These are phyloP conservation scores for Leptobrachium leishanense DNA, from an alignment of 2,113 vertebrate species.

Conservation along the genomic window DNA sequence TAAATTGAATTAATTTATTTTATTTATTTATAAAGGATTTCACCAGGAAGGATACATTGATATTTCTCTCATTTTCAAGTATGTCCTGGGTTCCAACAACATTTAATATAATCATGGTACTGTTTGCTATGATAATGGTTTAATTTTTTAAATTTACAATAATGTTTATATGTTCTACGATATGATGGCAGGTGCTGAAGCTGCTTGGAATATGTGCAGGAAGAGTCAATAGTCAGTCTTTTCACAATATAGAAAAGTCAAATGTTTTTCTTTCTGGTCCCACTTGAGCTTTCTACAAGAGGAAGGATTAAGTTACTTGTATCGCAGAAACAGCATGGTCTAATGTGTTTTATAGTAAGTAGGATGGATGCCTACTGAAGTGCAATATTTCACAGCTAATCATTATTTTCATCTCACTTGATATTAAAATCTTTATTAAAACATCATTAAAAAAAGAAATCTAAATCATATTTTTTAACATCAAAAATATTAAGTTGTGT, in stretches of 20 bases:
- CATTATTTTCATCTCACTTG: slow-evolving; percentile 52
- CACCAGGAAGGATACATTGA: too few relatives aligned
- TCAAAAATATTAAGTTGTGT: too few relatives aligned
- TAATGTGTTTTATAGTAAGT: slow-evolving; percentile 69
- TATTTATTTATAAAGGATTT: slow-evolving; percentile 25
- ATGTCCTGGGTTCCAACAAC: not conserved
- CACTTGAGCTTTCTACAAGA: slow-evolving; percentile 60
- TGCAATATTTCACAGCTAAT: slow-evolving; percentile 75
- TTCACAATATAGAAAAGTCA: slow-evolving; percentile 41
- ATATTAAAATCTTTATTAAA: not conserved
- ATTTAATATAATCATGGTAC: too few relatives aligned
- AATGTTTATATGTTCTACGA: slow-evolving; percentile 49
- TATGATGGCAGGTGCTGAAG: slow-evolving; percentile 40
- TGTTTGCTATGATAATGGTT: too few relatives aligned
- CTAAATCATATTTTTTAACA: too few relatives aligned
- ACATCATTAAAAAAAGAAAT: too few relatives aligned
- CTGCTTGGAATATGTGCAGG: slow-evolving; percentile 49
- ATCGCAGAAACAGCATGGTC: slow-evolving; percentile 72
- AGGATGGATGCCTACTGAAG: slow-evolving; percentile 65
- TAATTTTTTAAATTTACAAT: slow-evolving; percentile 34
- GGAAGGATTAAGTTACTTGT: slow-evolving; percentile 67
- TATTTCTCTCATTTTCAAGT: too few relatives aligned
- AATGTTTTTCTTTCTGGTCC: slow-evolving; percentile 60
- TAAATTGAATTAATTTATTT: not conserved
- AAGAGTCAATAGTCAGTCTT: slow-evolving; percentile 52